These are phyloP conservation scores for Delia radicum DNA, from an alignment of 1,140 invertebrate species.

Conservation along the genomic window DNA sequence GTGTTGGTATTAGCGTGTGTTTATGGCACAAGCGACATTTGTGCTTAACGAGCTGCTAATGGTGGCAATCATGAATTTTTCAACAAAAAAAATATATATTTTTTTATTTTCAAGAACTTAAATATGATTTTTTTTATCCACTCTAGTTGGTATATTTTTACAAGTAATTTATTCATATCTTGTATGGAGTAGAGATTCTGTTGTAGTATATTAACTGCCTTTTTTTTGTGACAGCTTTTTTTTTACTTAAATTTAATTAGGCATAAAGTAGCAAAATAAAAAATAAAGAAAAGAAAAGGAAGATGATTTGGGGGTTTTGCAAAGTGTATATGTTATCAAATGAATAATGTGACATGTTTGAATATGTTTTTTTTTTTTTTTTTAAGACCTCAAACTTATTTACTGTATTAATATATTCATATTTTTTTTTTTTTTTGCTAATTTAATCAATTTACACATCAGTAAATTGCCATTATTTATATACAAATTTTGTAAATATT, in stretches of 20 bases:
- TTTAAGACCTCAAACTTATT: too few species aligned
- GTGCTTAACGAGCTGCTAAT: slow-evolving; percentile 22
- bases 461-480: background rate
- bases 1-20: background rate
- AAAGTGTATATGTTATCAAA: background rate
- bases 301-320: too few species aligned
- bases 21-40: slow-evolving; percentile 1
- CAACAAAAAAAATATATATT: background rate
- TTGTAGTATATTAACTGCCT: background rate
- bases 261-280: background rate
- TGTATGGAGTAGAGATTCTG: too few species aligned
- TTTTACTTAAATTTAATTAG: background rate
- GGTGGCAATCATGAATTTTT: slow-evolving; percentile 23
- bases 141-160: background rate
- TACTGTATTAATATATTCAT: background rate
- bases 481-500: too few species aligned
- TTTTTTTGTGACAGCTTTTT: background rate
- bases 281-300: background rate
- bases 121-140: background rate
- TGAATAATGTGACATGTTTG: background rate
- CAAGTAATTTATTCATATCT: background rate
- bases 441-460: background rate
- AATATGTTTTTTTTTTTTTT: background rate
- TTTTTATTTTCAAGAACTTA: background rate
- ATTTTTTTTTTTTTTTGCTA: background rate